phyloP scores from a whole-genome alignment of 2,888 invertebrate genomes.

The Dynastes hyllus region DNA sequence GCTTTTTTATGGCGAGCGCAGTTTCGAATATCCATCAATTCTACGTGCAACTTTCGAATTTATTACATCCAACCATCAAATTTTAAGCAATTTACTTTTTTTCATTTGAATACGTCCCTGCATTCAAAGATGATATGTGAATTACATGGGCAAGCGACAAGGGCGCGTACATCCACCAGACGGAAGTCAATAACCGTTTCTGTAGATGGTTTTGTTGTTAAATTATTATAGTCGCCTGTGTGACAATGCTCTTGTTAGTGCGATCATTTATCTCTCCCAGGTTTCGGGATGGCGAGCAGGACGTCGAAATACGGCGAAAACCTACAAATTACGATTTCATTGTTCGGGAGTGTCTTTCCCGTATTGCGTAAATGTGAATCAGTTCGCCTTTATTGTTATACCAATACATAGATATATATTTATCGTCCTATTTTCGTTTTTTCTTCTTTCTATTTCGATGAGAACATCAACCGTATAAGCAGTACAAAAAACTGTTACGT shows the following conservation, averaged over 20 bases:
- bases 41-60: too few relatives aligned
- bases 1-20: too few relatives aligned
- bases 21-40: too few relatives aligned
- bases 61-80: too few relatives aligned
- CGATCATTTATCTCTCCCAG: constrained; percentile 60
- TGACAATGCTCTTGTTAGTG: constrained; percentile 63
- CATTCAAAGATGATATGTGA: constrained; percentile 57
- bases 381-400: constrained; percentile 25
- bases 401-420: not conserved
- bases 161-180: constrained; percentile 53
- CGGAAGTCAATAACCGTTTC: constrained; percentile 61
- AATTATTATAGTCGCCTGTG: constrained; percentile 59
- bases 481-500: not conserved
- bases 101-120: constrained; percentile 53
- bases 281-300: constrained; percentile 51
- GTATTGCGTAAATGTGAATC: constrained; percentile 52
- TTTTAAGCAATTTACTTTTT: too few relatives aligned
- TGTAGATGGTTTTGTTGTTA: constrained; percentile 60
- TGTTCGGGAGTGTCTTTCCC: constrained; percentile 52
- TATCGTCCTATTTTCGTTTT: not conserved
- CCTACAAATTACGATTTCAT: constrained; percentile 58
- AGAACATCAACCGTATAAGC: constrained; percentile 21
- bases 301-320: constrained; percentile 56
- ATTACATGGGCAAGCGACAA: constrained; percentile 59
- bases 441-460: constrained; percentile 3